Evolutionary conservation across 2,888 invertebrate genomes (phyloP), one percentile per base, ranked within the genome.

Genomic region (Pandemis corylana): DNA sequence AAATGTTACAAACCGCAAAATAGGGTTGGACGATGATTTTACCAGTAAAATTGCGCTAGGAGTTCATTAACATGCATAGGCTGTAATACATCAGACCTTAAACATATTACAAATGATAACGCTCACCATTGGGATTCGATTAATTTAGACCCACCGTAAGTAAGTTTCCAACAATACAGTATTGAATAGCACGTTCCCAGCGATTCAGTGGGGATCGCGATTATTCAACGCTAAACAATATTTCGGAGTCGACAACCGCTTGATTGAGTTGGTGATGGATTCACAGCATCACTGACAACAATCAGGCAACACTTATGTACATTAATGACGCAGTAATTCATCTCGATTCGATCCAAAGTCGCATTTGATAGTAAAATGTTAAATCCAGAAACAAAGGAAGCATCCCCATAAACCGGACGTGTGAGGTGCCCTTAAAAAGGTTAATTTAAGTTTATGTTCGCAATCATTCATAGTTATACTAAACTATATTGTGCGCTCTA

Each of bases 191-290:
- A 53, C 62, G 15, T 49, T 46, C 51, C 53, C 51, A 41, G 51
- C 44, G 13, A 67, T 56, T 46, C 67, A 63, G 66, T 20, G 15
- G 63, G 53, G 65, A 62, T 70, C 51, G 28, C 20, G 49, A 65
- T 66, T 66, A 70, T 51, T 74, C 69, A 74, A 68, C 68, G 42
- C 64, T 66, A 62, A 66, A 75, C 71, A 63, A 71, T 53, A 70
- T 68, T 78, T 72, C 56, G 51, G 65, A 75, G 67, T 68, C 68
- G 53, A 56, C 66, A 71, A 62, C 70, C 41, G 42, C 44, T 56
- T 65, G 63, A 46, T 63, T 75, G 71, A 71, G 70, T 65, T 28
- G 72, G 74, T 68, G 75, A 76, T 73, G 72, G 59, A 63, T 67
- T 72, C 74, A 10, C 42, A 53, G 44, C 56, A 51, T 20, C 41